Base-by-base conservation (phyloP, 2,888 invertebrate genomes). In the Dryomyza anilis region DNA sequence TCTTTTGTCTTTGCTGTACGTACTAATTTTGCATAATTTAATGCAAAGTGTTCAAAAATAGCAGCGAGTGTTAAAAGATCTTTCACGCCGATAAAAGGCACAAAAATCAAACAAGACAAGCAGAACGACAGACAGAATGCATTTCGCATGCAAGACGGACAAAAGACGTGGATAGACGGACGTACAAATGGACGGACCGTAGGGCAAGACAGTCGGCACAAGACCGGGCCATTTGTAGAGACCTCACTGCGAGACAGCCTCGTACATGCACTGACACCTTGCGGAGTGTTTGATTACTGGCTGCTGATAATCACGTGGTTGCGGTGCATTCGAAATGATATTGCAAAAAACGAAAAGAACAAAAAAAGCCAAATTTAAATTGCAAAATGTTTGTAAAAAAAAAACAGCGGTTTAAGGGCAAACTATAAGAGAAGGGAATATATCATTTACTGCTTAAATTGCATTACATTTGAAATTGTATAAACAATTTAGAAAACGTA, bases 1-100 rank as follows among this genome's bases (percentile, higher is more conserved):
- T n/a, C n/a, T n/a, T n/a, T n/a, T n/a, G n/a, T n/a, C n/a, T n/a
- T n/a, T n/a, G n/a, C n/a, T n/a, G n/a, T 25, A 52, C 50, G 50
- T 39, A 60, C 50, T 60, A 60, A 74, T 70, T 75, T 75, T 75
- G 78, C 76, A 79, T 78, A 79, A 79, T 78, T 78, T 77, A 76
- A 79, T 78, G 78, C 73, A 69, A 69, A 69, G 67, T 68, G 69
- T 67, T 70, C 61, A 67, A 65, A 71, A 70, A 70, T 67, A 67
- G 73, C 19, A 50, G 50, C 67, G 73, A 73, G 72, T 72, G 77
- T 72, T 73, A 76, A 79, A 77, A 72, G 74, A 73, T 73, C 72
- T 73, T 72, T 72, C 72, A 72, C 69, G 69, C 63, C 70, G 80
- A 80, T 73, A 76, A 63, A 52, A 66, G 52, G 45, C 57, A 27